Base-by-base conservation (phyloP, 2,888 invertebrate genomes). In the Cephus pygmeus region DNA sequence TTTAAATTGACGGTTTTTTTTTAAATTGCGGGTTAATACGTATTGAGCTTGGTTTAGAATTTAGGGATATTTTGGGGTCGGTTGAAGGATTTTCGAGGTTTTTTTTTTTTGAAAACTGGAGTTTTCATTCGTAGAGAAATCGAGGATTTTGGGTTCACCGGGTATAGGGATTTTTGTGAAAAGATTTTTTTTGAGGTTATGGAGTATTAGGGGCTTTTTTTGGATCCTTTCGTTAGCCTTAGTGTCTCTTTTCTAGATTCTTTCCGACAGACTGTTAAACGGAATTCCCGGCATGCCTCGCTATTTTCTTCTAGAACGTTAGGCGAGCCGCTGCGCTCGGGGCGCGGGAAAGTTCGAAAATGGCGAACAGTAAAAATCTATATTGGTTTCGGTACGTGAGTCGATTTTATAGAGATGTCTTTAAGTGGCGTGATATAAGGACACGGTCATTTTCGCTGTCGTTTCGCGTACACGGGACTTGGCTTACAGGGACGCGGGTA, bases 321-420 rank as follows among this genome's bases (percentile, higher is more conserved):
- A 40, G 15, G 40, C 15, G 40, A 56, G 0, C 2, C 56, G 56
- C 23, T 23, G 56, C 23, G 23, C 56, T 56, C 2, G 56, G 23
- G 9, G 71, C 74, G 74, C 34, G 36, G 4, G 30, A 74, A 74
- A 34, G 11, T 74, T 74, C 11, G 30, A 34, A 34, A 34, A 74
- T 74, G 74, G 35, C 23, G 36, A 30, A 34, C 74, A 3, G 23
- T 74, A 74, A 74, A 74, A 36, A 74, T 74, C 74, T 74, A 74
- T 56, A 56, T 74, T 23, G 35, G 30, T 34, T 12, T 12, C 35
- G 3, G 12, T 74, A 74, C 74, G 74, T 74, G 74, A 74, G 74
- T 74, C 23, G 74, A 35, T 74, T 74, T 74, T 74, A 74, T 74
- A 74, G 74, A 30, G 74, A 74, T 12, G 74, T 30, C 34, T 71